Percentiles rank a stretch among this genome's conserved stretches.
These are phyloP conservation scores for Phoxinus phoxinus DNA, from an alignment of 2,113 vertebrate genomes.

Conservation along the genomic window DNA sequence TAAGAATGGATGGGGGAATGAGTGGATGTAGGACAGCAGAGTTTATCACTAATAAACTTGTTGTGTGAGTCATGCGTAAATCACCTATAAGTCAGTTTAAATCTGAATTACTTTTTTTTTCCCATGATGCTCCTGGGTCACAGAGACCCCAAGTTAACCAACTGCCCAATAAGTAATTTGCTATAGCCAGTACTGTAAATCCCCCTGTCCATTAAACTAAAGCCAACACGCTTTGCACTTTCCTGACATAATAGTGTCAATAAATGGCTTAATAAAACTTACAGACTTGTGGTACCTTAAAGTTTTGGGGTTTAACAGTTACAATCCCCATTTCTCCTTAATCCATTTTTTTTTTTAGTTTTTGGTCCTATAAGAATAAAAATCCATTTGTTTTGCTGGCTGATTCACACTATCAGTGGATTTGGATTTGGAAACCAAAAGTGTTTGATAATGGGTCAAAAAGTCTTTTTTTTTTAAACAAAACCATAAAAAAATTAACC, in stretches of 20 bases:
- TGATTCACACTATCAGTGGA: not conserved
- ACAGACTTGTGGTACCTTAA: not conserved
- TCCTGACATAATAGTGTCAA: not conserved
- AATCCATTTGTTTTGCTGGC: not conserved
- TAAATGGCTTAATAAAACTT: not conserved
- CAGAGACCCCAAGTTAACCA: conserved; percentile 23
- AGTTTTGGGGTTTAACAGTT: not conserved
- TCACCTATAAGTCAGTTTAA: conserved; percentile 25
- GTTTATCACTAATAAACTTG: conserved; percentile 2
- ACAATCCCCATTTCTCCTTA: not conserved
- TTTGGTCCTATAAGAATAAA: not conserved
- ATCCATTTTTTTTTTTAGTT: not conserved
- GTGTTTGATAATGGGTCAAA: not conserved
- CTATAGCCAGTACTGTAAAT: conserved; percentile 17
- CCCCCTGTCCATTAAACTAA: conserved; percentile 36
- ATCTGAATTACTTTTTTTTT: conserved; percentile 53
- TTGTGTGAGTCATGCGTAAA: conserved; percentile 43
- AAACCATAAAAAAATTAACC: not conserved
- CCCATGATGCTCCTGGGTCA: conserved; percentile 41
- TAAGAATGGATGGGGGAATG: not conserved
- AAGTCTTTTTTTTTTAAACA: not conserved
- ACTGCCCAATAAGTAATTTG: not conserved
- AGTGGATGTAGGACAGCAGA: not conserved
- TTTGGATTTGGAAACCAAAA: not conserved
- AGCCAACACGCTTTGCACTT: not conserved